Conservation (phyloP, 2,113 vertebrate species). For the Eulemur macaco region DNA sequence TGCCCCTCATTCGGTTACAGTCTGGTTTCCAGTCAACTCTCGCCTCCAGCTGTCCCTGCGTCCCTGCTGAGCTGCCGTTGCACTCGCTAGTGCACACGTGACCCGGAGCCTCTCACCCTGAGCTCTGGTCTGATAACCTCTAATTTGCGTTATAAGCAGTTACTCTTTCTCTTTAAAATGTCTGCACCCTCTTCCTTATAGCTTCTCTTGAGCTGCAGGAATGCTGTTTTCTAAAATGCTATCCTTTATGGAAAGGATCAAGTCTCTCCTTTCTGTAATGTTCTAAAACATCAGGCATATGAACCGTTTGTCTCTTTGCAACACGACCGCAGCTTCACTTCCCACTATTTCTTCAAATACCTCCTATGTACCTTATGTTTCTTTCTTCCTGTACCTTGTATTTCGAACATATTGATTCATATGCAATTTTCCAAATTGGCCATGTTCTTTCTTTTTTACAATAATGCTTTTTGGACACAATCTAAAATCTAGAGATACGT, state of each 20-base stretch:
- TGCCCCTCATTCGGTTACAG: background rate
- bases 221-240: background rate
- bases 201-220: background rate
- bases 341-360: background rate
- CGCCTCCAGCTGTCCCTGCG: background rate
- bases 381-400: background rate
- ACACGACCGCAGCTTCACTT: background rate
- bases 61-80: background rate
- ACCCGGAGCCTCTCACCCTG: background rate
- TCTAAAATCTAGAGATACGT: background rate
- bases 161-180: background rate
- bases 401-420: background rate
- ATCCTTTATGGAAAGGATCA: background rate
- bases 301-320: background rate
- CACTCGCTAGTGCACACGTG: background rate
- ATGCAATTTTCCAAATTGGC: background rate
- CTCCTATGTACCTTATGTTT: background rate
- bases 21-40: background rate
- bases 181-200: background rate
- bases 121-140: background rate
- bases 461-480: background rate
- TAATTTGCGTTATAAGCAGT: background rate
- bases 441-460: background rate
- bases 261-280: background rate
- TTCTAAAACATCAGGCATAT: background rate